Evolutionary conservation across 2,888 invertebrate genomes (phyloP), one percentile per base, ranked within the genome.

Genomic region (Lobophora halterata): DNA sequence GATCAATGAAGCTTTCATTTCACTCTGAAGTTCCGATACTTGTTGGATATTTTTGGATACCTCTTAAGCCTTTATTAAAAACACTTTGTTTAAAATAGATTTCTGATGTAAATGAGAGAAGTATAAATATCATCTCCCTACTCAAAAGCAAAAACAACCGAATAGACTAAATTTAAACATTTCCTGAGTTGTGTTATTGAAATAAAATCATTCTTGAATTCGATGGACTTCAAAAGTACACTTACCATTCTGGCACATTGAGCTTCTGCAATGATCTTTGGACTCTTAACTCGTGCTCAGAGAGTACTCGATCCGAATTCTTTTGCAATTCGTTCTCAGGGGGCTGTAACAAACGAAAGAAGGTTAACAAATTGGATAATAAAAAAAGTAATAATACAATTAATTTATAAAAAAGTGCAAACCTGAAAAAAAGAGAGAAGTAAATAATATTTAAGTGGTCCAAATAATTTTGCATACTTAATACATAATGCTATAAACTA

Each of bases 301-400:
- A 97, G 71, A 97, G 93, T 70, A 93, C 93, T 46, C 95, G 91
- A 71, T 93, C 93, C 55, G 91, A 91, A 74, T 93, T 92, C 89
- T 95, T 95, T 88, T 96, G 95, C 72, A 96, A 90, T 81, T 96
- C 95, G 92, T 97, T 97, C 88, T 97, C 97, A 58, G 97, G 97
- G 65, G 96, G 96, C 96, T 97, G 90, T 1, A 85, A 86, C 71
- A 80, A 82, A 46, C 34, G 43, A 56, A 49, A 37, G 7, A 26
- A 28, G 1, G 2, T 46, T 12, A 33, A 23, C 17, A 25, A 5
- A 24, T 7, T 5, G 4, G 14, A 16, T 11, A 11, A 7, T 12
- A 16, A 5, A 13, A 25, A 12, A n/a, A 10, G 9, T 7, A 11
- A 9, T 24, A 28, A 13, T 9, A 23, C 16, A 14, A 10, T 9